Evolutionary conservation across 2,113 vertebrate species (phyloP), one percentile per base, ranked within the genome.

Genomic region (Struthio camelus): DNA sequence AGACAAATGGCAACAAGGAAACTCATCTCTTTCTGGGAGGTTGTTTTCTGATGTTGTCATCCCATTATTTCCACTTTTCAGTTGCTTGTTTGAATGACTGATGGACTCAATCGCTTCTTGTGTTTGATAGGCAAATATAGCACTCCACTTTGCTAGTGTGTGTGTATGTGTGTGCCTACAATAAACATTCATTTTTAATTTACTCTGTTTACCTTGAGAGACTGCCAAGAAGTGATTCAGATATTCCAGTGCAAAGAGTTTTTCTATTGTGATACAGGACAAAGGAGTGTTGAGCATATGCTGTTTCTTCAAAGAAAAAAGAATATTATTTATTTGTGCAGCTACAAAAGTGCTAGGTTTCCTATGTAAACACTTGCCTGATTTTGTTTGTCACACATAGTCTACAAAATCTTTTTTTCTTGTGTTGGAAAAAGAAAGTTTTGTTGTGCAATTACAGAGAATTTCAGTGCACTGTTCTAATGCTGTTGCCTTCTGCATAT

Each of bases 181-280:
- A 97, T 94, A 97, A 97, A 98, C 98, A 98, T 97, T 98, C 97
- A 97, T 98, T 98, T 98, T 97, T 98, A 98, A 98, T 98, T 98
- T 98, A 98, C 97, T 97, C 96, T 98, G 97, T 98, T 98, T 98
- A 97, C 98, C 97, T 98, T 99, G 98, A 98, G 97, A 97, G 95
- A 94, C 95, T 97, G 98, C 98, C 98, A 98, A 94, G 93, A 94
- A 96, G 94, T 98, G 97, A 98, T 97, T 97, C 98, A 98, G 93
- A 97, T 97, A 97, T 98, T 98, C 97, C 96, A 93, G 93, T 89
- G 97, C 97, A 97, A 96, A 87, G 93, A 85, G 89, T 82, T 98
- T 98, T 98, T 97, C 96, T 98, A 97, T 98, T 98, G 95, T 98
- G 95, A 97, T 92, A 65, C 91, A 85, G 92, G 97, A 98, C 98